Evolutionary conservation across 2,888 invertebrate genomes (phyloP), one percentile per base, ranked within the genome.

Genomic region (Camptogramma bilineatum): DNA sequence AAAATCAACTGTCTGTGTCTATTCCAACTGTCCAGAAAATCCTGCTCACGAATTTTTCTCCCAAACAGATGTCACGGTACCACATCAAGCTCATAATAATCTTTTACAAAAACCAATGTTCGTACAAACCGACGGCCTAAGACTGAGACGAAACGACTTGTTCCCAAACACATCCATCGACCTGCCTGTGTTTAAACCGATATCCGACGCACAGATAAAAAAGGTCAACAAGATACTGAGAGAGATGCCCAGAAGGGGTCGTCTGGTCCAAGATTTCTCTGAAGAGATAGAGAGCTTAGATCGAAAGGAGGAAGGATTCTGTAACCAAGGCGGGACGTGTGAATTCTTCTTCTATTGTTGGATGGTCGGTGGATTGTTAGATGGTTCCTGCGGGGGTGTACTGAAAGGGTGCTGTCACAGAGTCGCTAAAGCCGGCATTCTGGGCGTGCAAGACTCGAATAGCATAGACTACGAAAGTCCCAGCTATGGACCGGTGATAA

Each of bases 261-360:
- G 84, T 44, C 62, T 85, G 13, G 18, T 89, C 52, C 81, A 83
- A 44, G 75, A 62, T 19, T 47, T 48, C 13, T 62, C 42, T n/a
- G 52, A 52, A 9, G 70, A 72, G 8, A 19, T 70, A 0, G 69
- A 70, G 1, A 51, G 61, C 4, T 52, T 73, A 34, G 73, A 73
- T 52, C 64, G 90, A 68, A 83, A 86, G 57, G 88, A 94, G 72
- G 94, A 94, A 74, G 92, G 94, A 61, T 90, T 93, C 72, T 96
- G 96, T 84, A 90, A 94, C 50, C 94, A 95, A 79, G 97, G 96
- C 66, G 96, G 97, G 61, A 96, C 95, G 71, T 98, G 98, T 88
- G 97, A 98, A 89, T 97, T 98, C 94, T 97, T 98, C 94, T 94
- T 98, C 81, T 95, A 96, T 89, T 98, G 98, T 92, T 98, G 98